Percentiles rank a stretch among this genome's conserved stretches.
These are phyloP conservation scores for Ophioderma brevispina DNA, from an alignment of 35 echinoderm and acorn worm genomes.

Conservation along the genomic window DNA sequence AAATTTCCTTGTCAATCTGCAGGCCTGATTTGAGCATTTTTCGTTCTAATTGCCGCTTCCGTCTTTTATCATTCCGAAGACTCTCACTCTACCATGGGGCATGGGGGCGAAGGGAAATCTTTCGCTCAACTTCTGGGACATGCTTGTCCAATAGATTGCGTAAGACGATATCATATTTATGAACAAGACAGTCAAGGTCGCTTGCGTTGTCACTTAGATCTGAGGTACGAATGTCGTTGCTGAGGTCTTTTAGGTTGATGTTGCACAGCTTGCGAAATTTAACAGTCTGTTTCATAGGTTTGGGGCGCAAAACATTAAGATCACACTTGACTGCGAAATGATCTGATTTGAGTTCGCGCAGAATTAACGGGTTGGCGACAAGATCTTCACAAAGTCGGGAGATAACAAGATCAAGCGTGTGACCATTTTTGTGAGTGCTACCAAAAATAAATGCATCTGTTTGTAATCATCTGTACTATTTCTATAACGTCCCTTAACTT, in stretches of 20 bases:
- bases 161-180: background rate
- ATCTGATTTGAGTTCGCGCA: too few relatives aligned
- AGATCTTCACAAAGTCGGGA: background rate
- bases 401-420: constrained; percentile 30
- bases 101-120: constrained; percentile 4
- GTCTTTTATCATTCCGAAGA: background rate
- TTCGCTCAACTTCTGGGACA: too few relatives aligned
- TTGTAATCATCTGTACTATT: too few relatives aligned
- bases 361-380: background rate
- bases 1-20: constrained; percentile 20
- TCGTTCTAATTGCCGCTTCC: background rate
- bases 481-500: too few relatives aligned
- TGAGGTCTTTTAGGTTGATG: constrained; percentile 26
- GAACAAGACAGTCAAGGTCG: background rate
- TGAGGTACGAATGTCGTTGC: constrained; percentile 35
- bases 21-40: constrained; percentile 5
- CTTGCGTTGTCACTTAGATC: background rate
- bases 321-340: too few relatives aligned
- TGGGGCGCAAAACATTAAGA: constrained; percentile 8
- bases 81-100: constrained; percentile 45
- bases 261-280: too few relatives aligned
- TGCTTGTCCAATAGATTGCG: background rate
- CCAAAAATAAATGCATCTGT: too few relatives aligned
- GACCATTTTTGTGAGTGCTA: too few relatives aligned
- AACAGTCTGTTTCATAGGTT: constrained; percentile 34